A percentile compares a stretch with the other conserved stretches of the same genome.
These are phyloP conservation scores for Mesocentrotus franciscanus DNA, from an alignment of 53 echinoderm and acorn worm genomes.

Conservation along the genomic window DNA sequence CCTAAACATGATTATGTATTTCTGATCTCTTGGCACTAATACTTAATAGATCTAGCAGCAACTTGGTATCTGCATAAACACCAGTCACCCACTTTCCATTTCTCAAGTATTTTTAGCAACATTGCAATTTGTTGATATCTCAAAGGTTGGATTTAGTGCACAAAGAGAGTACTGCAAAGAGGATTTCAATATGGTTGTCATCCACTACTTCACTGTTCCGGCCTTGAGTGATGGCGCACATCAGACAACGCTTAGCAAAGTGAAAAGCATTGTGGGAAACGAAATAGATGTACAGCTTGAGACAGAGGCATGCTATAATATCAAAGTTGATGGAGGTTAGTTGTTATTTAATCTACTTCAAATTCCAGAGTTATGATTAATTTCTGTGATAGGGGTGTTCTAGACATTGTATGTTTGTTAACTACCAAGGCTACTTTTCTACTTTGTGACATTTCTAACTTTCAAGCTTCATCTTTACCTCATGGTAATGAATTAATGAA, in stretches of 20 bases:
- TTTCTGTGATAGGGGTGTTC: not conserved
- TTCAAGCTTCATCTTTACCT: no score
- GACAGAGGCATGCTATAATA: constrained; percentile 95
- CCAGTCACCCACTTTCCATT: no score
- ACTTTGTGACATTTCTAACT: no score
- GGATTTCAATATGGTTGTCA: constrained; percentile 73
- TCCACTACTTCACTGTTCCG: constrained; percentile 81
- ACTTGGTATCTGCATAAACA: no score
- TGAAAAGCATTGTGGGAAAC: constrained; percentile 71
- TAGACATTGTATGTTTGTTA: not conserved
- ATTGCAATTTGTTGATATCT: not conserved
- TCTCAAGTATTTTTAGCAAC: not conserved
- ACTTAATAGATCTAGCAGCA: no score
- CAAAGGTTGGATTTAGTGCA: not conserved
- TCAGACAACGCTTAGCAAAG: constrained; percentile 70
- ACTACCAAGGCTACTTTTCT: no score
- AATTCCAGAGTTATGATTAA: not conserved
- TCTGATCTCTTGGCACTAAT: no score
- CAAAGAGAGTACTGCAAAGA: not conserved
- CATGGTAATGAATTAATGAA: no score
- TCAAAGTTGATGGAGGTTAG: constrained; percentile 80
- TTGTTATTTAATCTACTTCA: not conserved
- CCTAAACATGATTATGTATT: no score
- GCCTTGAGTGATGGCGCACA: constrained; percentile 84
- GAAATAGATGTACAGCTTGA: constrained; percentile 70